Evolutionary conservation across 1,140 invertebrate genomes (phyloP), one percentile per base, ranked within the genome.

Genomic region (Scaptomyza pallida): DNA sequence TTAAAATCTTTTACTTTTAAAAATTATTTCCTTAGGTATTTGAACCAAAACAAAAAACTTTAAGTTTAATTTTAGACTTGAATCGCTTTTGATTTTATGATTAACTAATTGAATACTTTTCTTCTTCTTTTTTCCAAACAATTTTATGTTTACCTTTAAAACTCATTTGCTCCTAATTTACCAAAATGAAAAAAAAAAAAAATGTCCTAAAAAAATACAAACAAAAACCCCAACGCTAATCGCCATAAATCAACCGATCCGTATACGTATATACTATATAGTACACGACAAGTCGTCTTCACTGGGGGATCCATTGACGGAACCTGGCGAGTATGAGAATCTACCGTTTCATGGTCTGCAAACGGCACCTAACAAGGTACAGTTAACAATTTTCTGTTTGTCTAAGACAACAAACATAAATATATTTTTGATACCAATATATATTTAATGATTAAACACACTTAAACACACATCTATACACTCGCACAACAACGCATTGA

Each of bases 271-370:
- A 75, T 65, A 59, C 72, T 47, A 80, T 74, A 74, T 73, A 91
- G 90, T 91, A 89, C 75, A 90, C 88, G 90, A 89, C 78, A 91
- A 91, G 76, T 91, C 90, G 62, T 91, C 90, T 83, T 89, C 83
- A 80, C 77, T 91, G 85, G 89, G 75, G 86, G 90, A 91, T 90
- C 90, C 90, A 78, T 91, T 91, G 72, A 90, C 90, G 86, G 91
- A 91, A 89, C 93, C 93, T 91, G 95, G 95, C 70, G 96, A 97
- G 92, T 98, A 98, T 93, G 97, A 98, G 93, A 98, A 98, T 92
- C 93, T 98, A 89, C 96, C 97, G 64, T 98, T 98, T 93, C 97
- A 98, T 92, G 96, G 96, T 79, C 95, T 97, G 82, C 96, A 97
- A 92, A 95, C 96, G 89, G 95, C 96, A 75, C 96, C 96, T 80